Evolutionary conservation across 2,888 invertebrate genomes (phyloP).

Genomic region (Cataglyphis cursor): DNA sequence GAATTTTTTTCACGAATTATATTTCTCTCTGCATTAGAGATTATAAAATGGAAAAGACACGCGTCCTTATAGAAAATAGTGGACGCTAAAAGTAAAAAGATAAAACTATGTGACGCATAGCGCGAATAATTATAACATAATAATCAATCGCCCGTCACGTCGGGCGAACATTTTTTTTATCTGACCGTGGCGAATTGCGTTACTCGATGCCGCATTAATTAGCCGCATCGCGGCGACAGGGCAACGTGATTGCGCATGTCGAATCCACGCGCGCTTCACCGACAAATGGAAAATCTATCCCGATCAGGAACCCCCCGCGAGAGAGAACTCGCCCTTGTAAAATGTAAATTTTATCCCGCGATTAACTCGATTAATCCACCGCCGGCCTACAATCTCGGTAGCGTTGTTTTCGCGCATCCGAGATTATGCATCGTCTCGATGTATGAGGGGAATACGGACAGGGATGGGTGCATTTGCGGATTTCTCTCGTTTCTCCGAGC

Average conservation of each 20-base stretch:
- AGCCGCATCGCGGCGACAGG: constrained; percentile 33
- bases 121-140: constrained; percentile 35
- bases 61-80: constrained; percentile 10
- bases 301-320: background rate
- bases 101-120: constrained; percentile 17
- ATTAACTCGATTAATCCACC: constrained; percentile 65
- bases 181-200: constrained; percentile 41
- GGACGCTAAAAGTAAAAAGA: constrained; percentile 17
- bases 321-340: constrained; percentile 55
- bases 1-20: constrained; percentile 29
- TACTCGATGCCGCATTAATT: constrained; percentile 61
- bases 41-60: constrained; percentile 8
- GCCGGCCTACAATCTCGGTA: constrained; percentile 34
- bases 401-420: constrained; percentile 40
- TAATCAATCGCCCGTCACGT: constrained; percentile 13
- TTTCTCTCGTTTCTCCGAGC: background rate
- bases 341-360: constrained; percentile 69
- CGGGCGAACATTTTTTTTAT: constrained; percentile 44
- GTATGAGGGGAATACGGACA: background rate
- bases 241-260: constrained; percentile 56
- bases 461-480: background rate
- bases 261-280: constrained; percentile 17
- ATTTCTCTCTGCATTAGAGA: background rate
- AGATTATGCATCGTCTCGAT: background rate
- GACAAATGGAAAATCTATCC: constrained; percentile 50